phyloP scores from a whole-genome alignment of 2,113 vertebrate species.

The Carassius gibelio region DNA sequence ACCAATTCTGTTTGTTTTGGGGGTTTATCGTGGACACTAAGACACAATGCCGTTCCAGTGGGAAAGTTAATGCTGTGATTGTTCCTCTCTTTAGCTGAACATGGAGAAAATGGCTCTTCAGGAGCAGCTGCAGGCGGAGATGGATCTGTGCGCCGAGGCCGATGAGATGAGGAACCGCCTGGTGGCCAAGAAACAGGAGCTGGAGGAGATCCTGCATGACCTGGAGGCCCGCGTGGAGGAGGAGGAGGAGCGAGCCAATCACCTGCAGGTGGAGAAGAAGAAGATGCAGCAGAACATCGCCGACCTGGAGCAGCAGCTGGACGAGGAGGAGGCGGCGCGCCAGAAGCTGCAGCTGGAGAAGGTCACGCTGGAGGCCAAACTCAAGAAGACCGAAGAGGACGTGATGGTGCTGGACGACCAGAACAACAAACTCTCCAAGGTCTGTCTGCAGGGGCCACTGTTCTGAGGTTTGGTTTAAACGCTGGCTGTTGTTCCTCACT shows the following conservation, averaged over 20 bases:
- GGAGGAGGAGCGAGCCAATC: constrained; percentile 91
- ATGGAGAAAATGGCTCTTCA: constrained; percentile 93
- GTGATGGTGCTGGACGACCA: constrained; percentile 94
- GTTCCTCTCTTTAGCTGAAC: constrained; percentile 72
- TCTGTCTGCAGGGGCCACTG: constrained; percentile 55
- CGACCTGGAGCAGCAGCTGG: constrained; percentile 95
- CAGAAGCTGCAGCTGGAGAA: constrained; percentile 98
- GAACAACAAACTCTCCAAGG: constrained; percentile 91
- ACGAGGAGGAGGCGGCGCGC: constrained; percentile 93
- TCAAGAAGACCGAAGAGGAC: constrained; percentile 95
- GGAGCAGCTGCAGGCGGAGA: constrained; percentile 97
- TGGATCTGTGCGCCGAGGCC: constrained; percentile 92
- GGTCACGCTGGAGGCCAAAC: constrained; percentile 89
- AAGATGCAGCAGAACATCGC: constrained; percentile 98
- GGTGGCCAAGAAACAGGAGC: constrained; percentile 92
- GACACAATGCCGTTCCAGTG: not conserved
- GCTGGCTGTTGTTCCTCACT: not conserved
- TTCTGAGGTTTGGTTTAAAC: too few relatives aligned
- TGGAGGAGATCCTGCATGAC: constrained; percentile 97
- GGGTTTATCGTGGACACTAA: too few relatives aligned
- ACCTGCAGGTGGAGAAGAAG: constrained; percentile 86
- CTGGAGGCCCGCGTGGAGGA: constrained; percentile 95
- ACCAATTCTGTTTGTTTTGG: too few relatives aligned
- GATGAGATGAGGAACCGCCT: constrained; percentile 95
- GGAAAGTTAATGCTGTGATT: not conserved